phyloP scores from a whole-genome alignment of 1,140 invertebrate genomes.

The Anagrus nilaparvatae region DNA sequence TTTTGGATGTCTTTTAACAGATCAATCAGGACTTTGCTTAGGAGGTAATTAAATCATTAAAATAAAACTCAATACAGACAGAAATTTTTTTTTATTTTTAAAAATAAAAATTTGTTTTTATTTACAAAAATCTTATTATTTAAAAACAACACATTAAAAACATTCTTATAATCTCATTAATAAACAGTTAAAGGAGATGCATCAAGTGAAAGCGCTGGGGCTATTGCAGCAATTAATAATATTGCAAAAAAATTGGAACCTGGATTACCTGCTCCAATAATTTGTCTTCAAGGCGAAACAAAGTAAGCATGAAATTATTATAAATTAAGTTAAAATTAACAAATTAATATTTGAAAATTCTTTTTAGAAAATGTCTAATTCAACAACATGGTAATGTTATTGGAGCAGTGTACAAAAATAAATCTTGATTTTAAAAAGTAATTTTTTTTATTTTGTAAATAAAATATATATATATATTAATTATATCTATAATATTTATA shows the following conservation, averaged over 20 bases:
- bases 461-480: too few species aligned
- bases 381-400: slow-evolving; percentile 34
- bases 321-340: slow-evolving; percentile 11
- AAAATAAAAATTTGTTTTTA: too few species aligned
- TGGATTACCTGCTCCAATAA: slow-evolving; percentile 28
- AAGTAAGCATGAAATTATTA: slow-evolving; percentile 23
- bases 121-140: slow-evolving; percentile 9
- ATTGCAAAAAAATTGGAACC: slow-evolving; percentile 38
- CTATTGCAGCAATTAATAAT: slow-evolving; percentile 39
- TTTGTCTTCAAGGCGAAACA: slow-evolving; percentile 35
- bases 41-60: slow-evolving; percentile 29
- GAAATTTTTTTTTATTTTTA: not conserved
- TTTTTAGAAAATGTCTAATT: slow-evolving; percentile 39
- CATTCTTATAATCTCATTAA: not conserved
- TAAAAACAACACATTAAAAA: slow-evolving; percentile 3
- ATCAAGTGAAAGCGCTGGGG: slow-evolving; percentile 36
- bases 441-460: too few species aligned
- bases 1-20: slow-evolving; percentile 35
- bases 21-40: slow-evolving; percentile 38
- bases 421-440: too few species aligned
- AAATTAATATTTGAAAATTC: slow-evolving; percentile 8
- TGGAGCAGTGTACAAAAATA: slow-evolving; percentile 39
- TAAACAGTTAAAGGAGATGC: slow-evolving; percentile 35
- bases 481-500: too few species aligned
- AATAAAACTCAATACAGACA: not conserved